A percentile compares a stretch with the other conserved stretches of the same genome.
Conservation (phyloP, 2,888 invertebrate species). For the Caenorhabditis parvicauda region DNA sequence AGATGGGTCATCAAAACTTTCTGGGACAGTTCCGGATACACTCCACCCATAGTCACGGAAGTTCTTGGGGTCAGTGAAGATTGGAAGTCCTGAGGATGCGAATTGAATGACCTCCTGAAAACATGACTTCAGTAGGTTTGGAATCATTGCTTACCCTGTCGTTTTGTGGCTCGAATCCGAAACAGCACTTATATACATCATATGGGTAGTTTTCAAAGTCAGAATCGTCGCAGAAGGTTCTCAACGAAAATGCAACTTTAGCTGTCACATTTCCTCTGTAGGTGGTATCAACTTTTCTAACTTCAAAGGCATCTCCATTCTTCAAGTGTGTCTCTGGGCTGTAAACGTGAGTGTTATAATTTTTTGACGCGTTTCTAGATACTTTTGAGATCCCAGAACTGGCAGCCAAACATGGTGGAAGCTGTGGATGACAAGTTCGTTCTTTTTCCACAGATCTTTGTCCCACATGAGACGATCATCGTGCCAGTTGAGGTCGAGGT, state of each 20-base stretch:
- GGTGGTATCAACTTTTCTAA: constrained; percentile 50
- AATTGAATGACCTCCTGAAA: constrained; percentile 57
- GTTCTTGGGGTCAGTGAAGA: constrained; percentile 62
- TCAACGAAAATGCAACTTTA: constrained; percentile 53
- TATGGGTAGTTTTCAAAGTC: constrained; percentile 60
- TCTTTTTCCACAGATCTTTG: constrained; percentile 51
- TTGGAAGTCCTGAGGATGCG: constrained; percentile 52
- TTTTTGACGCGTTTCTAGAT: constrained; percentile 1
- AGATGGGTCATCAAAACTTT: constrained; percentile 48
- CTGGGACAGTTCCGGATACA: constrained; percentile 54
- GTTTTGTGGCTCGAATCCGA: constrained; percentile 54
- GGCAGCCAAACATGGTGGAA: constrained; percentile 60
- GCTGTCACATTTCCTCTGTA: constrained; percentile 58
- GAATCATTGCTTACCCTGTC: constrained; percentile 25
- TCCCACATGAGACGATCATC: constrained; percentile 31
- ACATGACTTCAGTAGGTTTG: neutral
- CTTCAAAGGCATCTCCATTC: constrained; percentile 60
- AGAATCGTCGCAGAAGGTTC: constrained; percentile 61
- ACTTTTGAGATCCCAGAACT: constrained; percentile 52
- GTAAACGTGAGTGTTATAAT: constrained; percentile 8
- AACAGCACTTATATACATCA: constrained; percentile 61
- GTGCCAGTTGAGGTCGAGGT: constrained; percentile 42
- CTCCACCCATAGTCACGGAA: constrained; percentile 62
- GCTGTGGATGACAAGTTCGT: constrained; percentile 55
- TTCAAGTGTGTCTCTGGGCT: constrained; percentile 57